phyloP scores from a whole-genome alignment of 2,888 invertebrate species.

The Augiades crinisus region DNA sequence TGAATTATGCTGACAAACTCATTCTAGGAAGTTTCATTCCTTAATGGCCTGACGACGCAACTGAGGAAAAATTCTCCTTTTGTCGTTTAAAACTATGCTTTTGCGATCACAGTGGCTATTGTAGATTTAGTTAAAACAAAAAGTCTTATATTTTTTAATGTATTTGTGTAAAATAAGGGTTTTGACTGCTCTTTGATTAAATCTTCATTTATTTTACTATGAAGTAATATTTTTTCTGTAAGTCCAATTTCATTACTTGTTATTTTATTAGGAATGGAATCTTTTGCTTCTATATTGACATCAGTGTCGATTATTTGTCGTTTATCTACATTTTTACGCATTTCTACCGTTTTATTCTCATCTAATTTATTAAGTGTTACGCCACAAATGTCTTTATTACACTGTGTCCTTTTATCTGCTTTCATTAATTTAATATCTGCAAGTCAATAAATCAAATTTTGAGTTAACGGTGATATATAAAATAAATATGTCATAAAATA shows the following conservation, averaged over 20 bases:
- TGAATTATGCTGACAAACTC: no score
- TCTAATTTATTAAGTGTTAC: neutral
- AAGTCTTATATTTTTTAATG: constrained; percentile 15
- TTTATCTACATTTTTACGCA: neutral
- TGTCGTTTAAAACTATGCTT: constrained; percentile 42
- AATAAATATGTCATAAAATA: neutral
- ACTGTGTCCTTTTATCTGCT: constrained; percentile 33
- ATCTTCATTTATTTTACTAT: constrained; percentile 15
- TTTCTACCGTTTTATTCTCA: neutral
- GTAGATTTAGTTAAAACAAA: constrained; percentile 33
- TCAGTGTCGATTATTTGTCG: neutral
- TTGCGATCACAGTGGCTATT: no score
- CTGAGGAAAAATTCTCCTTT: no score
- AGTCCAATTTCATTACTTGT: neutral
- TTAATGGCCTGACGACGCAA: no score
- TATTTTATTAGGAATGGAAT: neutral
- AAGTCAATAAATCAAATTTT: constrained; percentile 36
- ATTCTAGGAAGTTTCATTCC: no score
- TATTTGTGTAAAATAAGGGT: neutral
- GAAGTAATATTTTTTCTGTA: constrained; percentile 7
- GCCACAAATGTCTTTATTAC: constrained; percentile 34
- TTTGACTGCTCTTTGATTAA: constrained; percentile 14
- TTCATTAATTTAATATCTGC: constrained; percentile 53
- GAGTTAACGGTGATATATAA: neutral
- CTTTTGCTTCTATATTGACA: neutral